These are phyloP conservation scores for Euglossa dilemma DNA, from an alignment of 1,140 invertebrate species.

Conservation along the genomic window DNA sequence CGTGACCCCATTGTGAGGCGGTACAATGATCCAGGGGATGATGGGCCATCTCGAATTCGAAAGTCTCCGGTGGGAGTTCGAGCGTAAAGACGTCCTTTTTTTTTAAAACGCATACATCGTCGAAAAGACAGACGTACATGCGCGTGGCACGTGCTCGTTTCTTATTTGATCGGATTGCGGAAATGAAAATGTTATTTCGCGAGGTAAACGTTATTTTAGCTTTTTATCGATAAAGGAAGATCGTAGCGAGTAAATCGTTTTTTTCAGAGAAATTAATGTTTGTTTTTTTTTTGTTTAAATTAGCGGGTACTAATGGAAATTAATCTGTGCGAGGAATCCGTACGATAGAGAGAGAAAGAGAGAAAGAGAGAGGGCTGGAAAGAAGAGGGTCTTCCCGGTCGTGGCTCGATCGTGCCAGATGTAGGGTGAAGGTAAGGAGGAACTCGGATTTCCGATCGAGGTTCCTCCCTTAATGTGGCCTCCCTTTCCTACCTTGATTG, in stretches of 20 bases:
- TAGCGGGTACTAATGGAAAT: no score
- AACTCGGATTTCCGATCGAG: slow-evolving; percentile 66
- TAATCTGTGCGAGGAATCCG: slow-evolving; percentile 30
- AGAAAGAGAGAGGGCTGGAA: not conserved
- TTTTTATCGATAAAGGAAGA: no score
- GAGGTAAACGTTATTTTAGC: no score
- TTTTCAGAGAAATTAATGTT: no score
- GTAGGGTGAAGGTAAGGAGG: slow-evolving; percentile 56
- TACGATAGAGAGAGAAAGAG: slow-evolving; percentile 30
- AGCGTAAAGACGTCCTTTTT: not conserved
- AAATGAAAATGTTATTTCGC: no score
- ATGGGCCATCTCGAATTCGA: not conserved
- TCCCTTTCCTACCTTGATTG: slow-evolving; percentile 47
- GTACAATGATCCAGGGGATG: slow-evolving; percentile 14
- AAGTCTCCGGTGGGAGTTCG: not conserved
- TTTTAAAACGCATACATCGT: no score
- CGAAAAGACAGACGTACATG: no score
- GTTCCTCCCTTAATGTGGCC: slow-evolving; percentile 47
- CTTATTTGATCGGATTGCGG: no score
- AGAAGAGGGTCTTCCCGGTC: slow-evolving; percentile 56
- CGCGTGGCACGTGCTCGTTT: no score
- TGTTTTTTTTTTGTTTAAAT: not conserved
- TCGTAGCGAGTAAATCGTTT: no score
- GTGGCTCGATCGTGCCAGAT: slow-evolving; percentile 57
- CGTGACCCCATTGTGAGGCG: slow-evolving; percentile 28